Evolutionary conservation across 2,113 vertebrate species (phyloP).

Genomic region (zebrafish (Danio rerio)): GRCz12tu NC_133193.1:15298001-15298500

Average conservation of each 20-base stretch:
- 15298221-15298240: slow-evolving; percentile 90
- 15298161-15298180: slow-evolving; percentile 96
- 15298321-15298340: slow-evolving; percentile 89
- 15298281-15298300: slow-evolving; percentile 93
- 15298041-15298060: background rate
- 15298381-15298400: background rate
- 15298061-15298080: slow-evolving; percentile 1
- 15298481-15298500: background rate
- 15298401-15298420: background rate
- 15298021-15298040: background rate
- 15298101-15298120: background rate
- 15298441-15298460: too few species aligned
- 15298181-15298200: slow-evolving; percentile 91
- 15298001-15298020: background rate
- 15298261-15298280: slow-evolving; percentile 98
- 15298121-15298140: background rate
- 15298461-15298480: background rate
- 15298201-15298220: slow-evolving; percentile 92
- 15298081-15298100: background rate
- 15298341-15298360: slow-evolving; percentile 73
- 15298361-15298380: background rate
- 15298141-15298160: background rate
- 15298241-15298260: slow-evolving; percentile 91
- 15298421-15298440: too few species aligned
- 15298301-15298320: slow-evolving; percentile 94